Base-by-base conservation (phyloP, 2,113 vertebrate species). In the Larimichthys polyactis region DNA sequence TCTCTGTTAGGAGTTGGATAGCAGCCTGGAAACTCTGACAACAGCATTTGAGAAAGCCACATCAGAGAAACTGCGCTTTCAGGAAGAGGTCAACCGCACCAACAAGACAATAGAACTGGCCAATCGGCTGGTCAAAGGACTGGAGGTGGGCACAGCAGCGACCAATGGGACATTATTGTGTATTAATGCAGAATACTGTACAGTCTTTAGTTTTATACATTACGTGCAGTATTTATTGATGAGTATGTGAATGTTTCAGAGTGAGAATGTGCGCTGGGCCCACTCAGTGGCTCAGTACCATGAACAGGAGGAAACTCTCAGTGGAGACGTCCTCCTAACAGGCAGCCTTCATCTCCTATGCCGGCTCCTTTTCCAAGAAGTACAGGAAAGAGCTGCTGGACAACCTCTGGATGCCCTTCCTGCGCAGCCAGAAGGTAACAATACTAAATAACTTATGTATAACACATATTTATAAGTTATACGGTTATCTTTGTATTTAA, bases 21-120 rank as follows among this genome's bases (percentile, higher is more conserved):
- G 89, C 86, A 97, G 95, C 95, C 94, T 98, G 94, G 97, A 98
- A 91, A 95, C 92, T 87, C 94, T 97, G 86, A 95, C 96, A 79
- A 84, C 87, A 73, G 96, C 94, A 44, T 98, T 96, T 94, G 95
- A 96, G 93, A 97, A 93, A 87, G 96, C 97, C 90, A 96, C 96
- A 83, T 95, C 96, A 87, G 97, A 98, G 94, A 97, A 98, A 95
- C 95, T 98, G 81, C 88, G 92, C 92, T 97, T 97, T 95, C 96
- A 97, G 89, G 96, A 98, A 90, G 96, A 97, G 94, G 97, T 98
- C 92, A 98, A 98, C 95, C 94, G 92, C 95, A 97, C 97, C 93
- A 98, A 98, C 95, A 97, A 96, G 94, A 98, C 97, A 88, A 97
- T 97, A 93, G 96, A 97, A 93, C 96, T 97, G 85, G 98, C 97